Conservation (phyloP, 2,888 invertebrate genomes). For the Metalampra italica region DNA sequence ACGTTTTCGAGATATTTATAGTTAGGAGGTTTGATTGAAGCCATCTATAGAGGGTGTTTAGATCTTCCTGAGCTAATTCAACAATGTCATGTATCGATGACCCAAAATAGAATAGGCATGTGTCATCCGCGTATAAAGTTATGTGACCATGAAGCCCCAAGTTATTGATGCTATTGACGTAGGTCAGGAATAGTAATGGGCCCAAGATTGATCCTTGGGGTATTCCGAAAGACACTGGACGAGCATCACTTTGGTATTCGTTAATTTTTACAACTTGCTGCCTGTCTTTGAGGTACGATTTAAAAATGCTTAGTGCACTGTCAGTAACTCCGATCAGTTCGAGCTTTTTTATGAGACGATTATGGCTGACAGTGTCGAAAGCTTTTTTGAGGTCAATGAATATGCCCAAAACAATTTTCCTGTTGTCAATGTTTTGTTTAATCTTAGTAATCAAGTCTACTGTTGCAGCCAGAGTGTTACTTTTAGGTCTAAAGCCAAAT, state of each 20-base stretch:
- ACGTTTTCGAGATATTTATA: slow-evolving; percentile 13
- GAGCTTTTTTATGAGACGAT: slow-evolving; percentile 9
- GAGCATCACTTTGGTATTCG: slow-evolving; percentile 5
- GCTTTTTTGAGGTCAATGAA: slow-evolving; percentile 16
- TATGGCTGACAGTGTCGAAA: slow-evolving; percentile 13
- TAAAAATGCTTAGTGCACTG: slow-evolving; percentile 7
- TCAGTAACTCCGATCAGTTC: slow-evolving; percentile 8
- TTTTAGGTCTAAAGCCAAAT: slow-evolving; percentile 11
- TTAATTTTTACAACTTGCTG: slow-evolving; percentile 14
- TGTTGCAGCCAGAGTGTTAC: slow-evolving; percentile 14
- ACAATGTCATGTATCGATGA: slow-evolving; percentile 6
- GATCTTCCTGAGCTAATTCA: slow-evolving; percentile 11
- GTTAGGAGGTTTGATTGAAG: slow-evolving; percentile 15
- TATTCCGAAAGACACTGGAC: too few species aligned
- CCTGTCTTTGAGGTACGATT: slow-evolving; percentile 11
- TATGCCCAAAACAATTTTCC: slow-evolving; percentile 12
- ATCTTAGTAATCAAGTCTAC: slow-evolving; percentile 17
- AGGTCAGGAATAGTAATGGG: too few species aligned
- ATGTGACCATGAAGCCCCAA: too few species aligned
- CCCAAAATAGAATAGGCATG: slow-evolving; percentile 15
- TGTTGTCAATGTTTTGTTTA: slow-evolving; percentile 15
- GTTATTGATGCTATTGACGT: too few species aligned
- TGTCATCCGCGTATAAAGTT: slow-evolving; percentile 6
- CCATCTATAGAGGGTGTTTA: slow-evolving; percentile 14
- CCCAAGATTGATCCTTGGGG: too few species aligned